Evolutionary conservation across 2,113 vertebrate species (phyloP).

Genomic region (Heptranchias perlo): DNA sequence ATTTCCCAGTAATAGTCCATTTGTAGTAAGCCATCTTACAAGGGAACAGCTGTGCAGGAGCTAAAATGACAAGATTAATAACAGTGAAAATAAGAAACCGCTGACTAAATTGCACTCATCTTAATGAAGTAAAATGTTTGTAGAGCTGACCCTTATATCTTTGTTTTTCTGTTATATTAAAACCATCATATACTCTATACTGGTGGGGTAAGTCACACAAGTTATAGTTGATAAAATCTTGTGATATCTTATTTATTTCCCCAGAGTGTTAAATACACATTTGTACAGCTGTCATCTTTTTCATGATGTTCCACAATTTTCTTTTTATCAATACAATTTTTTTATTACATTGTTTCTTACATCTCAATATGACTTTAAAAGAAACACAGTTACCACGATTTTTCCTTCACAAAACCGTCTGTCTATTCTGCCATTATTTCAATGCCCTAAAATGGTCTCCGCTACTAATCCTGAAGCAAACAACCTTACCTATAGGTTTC

Average conservation of each 20-base stretch:
- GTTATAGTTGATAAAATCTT: conserved; percentile 16
- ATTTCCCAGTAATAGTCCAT: not conserved
- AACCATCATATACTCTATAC: not conserved
- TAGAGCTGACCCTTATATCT: not conserved
- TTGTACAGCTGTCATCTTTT: conserved; percentile 28
- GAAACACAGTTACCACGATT: not conserved
- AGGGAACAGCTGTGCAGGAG: not conserved
- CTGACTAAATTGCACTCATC: conserved; percentile 1
- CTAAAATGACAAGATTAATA: conserved; percentile 26
- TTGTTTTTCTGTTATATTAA: not conserved
- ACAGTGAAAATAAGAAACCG: not conserved
- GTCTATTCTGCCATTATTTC: not conserved
- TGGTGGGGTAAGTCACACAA: not conserved
- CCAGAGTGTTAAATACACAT: not conserved
- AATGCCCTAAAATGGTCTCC: not conserved
- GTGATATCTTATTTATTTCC: conserved; percentile 11
- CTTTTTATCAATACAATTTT: conserved; percentile 13
- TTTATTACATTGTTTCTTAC: not conserved
- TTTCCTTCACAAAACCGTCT: not conserved
- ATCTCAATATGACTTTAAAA: not conserved
- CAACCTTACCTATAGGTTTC: not conserved
- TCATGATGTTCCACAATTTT: not conserved
- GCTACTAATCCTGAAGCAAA: not conserved
- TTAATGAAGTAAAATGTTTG: not conserved
- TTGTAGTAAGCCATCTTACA: not conserved